phyloP scores from a whole-genome alignment of 1,140 invertebrate species.

The Drosophila pseudoobscura region DNA sequence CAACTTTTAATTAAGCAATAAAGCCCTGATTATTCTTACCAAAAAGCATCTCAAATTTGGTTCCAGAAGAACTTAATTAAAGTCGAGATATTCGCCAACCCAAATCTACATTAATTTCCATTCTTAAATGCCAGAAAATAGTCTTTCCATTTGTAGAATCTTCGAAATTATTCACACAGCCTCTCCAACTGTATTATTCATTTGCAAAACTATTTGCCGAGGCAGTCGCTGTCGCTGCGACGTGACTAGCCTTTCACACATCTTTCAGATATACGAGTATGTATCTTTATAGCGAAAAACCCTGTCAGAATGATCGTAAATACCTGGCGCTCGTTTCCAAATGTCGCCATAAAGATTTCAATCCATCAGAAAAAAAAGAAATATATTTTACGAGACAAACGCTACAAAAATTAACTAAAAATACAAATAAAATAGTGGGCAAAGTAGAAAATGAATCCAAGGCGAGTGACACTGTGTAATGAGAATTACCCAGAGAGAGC shows the following conservation, averaged over 20 bases:
- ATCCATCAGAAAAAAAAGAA: neutral
- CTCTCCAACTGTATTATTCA: conserved; percentile 2
- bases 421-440: conserved; percentile 7
- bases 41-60: no score
- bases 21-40: no score
- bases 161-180: no score
- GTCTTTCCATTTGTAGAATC: no score
- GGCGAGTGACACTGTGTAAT: conserved; percentile 41
- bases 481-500: conserved; percentile 14
- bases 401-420: conserved; percentile 42
- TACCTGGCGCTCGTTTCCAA: conserved; percentile 28
- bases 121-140: no score
- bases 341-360: conserved; percentile 27
- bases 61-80: no score
- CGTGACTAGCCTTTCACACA: conserved; percentile 18
- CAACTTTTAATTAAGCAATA: no score
- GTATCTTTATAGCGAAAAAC: conserved; percentile 3
- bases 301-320: conserved; percentile 34
- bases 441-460: conserved; percentile 19
- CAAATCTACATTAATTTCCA: no score
- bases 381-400: conserved; percentile 32
- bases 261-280: no score
- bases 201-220: conserved; percentile 28
- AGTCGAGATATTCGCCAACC: no score
- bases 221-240: neutral